Percentiles rank a stretch among this genome's conserved stretches.
Conservation (phyloP, 1,140 invertebrate genomes). For the Chironomus striatipennis region DNA sequence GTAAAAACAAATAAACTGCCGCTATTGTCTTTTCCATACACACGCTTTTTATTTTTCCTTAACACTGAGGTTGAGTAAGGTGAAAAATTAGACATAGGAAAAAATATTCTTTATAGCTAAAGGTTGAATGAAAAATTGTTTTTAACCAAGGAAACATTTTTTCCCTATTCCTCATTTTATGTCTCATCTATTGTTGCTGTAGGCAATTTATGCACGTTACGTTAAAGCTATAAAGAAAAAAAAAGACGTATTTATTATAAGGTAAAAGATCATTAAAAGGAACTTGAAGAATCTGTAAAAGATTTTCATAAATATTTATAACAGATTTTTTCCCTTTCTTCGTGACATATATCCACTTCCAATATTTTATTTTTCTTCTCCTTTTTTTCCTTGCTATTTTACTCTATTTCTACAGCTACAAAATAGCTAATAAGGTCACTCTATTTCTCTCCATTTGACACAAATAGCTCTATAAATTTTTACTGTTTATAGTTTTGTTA, state of each 20-base stretch:
- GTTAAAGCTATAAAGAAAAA: neutral
- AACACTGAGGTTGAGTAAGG: too few species aligned
- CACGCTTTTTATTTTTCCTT: neutral
- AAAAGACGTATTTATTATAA: too few species aligned
- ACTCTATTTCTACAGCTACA: neutral
- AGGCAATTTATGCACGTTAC: neutral
- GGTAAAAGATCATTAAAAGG: neutral
- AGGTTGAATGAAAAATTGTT: neutral
- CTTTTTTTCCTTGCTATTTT: too few species aligned
- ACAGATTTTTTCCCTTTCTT: neutral
- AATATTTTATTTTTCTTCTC: too few species aligned
- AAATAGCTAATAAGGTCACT: neutral
- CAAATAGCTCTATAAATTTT: slow-evolving; percentile 14
- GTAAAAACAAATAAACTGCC: slow-evolving; percentile 5
- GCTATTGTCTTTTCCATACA: too few species aligned
- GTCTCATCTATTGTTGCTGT: neutral
- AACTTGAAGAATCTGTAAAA: neutral
- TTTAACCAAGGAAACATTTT: neutral
- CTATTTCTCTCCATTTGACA: neutral
- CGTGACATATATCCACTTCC: too few species aligned
- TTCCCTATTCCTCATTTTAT: neutral
- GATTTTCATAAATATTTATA: slow-evolving; percentile 6
- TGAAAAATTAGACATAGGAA: slow-evolving; percentile 1
- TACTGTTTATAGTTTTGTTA: neutral
- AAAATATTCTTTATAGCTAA: neutral